Evolutionary conservation across 1,140 invertebrate genomes (phyloP).

Genomic region (Drosophila triauraria): DNA sequence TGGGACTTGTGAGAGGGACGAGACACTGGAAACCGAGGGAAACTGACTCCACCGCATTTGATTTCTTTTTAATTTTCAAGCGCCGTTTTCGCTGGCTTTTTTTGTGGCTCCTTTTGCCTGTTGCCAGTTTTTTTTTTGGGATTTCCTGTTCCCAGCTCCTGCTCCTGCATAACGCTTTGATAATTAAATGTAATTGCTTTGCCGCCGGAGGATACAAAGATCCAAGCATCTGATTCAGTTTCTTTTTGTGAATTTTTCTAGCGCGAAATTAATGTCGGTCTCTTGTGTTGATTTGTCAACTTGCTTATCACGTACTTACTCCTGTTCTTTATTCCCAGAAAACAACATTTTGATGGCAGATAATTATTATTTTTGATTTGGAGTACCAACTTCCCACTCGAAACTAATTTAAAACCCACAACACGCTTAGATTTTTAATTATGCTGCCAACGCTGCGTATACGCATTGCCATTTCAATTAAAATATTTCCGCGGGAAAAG

Average conservation of each 20-base stretch:
- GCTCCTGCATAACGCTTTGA: conserved; percentile 52
- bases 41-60: conserved; percentile 37
- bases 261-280: conserved; percentile 14
- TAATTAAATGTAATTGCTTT: conserved; percentile 70
- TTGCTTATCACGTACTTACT: not conserved
- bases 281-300: conserved; percentile 36
- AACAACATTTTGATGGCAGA: conserved; percentile 9
- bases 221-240: conserved; percentile 24
- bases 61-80: conserved; percentile 39
- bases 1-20: not conserved
- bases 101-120: not conserved
- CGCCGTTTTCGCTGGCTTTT: not conserved
- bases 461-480: conserved; percentile 62
- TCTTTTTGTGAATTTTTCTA: conserved; percentile 5
- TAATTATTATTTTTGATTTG: conserved; percentile 6
- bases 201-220: conserved; percentile 31
- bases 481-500: conserved; percentile 13
- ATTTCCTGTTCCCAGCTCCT: not conserved
- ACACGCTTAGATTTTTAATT: conserved; percentile 22
- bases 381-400: conserved; percentile 3
- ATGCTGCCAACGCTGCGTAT: conserved; percentile 47
- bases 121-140: not conserved
- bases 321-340: not conserved
- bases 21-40: not conserved
- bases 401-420: conserved; percentile 13